Percentiles rank a stretch among this genome's conserved stretches.
phyloP scores from a whole-genome alignment of 2,888 invertebrate species.

The Beris chalybata region DNA sequence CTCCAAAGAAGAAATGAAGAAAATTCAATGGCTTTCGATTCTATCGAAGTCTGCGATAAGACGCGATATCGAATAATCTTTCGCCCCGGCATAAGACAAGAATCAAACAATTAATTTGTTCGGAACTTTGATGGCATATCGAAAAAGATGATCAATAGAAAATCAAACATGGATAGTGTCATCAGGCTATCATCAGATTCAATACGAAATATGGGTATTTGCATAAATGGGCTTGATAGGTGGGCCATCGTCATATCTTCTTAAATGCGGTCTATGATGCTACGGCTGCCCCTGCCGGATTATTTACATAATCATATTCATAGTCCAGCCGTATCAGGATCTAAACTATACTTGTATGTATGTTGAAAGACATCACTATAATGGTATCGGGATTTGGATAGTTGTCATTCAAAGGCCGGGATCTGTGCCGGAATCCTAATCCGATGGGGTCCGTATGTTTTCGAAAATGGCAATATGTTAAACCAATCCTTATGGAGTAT shows the following conservation, averaged over 20 bases:
- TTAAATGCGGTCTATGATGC: background rate
- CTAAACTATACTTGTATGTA: background rate
- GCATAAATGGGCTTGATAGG: constrained; percentile 19
- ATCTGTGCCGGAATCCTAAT: too few relatives aligned
- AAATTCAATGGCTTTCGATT: too few relatives aligned
- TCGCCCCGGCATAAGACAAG: background rate
- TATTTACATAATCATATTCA: constrained; percentile 30
- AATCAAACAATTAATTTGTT: constrained; percentile 25
- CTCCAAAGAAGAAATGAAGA: too few relatives aligned
- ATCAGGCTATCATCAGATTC: constrained; percentile 9
- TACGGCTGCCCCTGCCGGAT: background rate
- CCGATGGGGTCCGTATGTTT: too few relatives aligned
- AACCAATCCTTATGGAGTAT: too few relatives aligned
- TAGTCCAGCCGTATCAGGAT: constrained; percentile 12
- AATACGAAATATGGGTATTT: constrained; percentile 16
- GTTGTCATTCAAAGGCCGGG: too few relatives aligned
- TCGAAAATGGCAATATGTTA: too few relatives aligned
- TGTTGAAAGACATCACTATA: too few relatives aligned
- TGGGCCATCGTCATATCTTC: background rate
- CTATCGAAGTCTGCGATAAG: too few relatives aligned
- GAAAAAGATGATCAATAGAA: background rate
- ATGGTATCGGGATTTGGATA: too few relatives aligned
- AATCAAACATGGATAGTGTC: background rate
- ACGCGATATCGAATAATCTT: too few relatives aligned
- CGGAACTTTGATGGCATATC: constrained; percentile 24